phyloP scores from a whole-genome alignment of 2,113 vertebrate genomes.

The Eulemur macaco region DNA sequence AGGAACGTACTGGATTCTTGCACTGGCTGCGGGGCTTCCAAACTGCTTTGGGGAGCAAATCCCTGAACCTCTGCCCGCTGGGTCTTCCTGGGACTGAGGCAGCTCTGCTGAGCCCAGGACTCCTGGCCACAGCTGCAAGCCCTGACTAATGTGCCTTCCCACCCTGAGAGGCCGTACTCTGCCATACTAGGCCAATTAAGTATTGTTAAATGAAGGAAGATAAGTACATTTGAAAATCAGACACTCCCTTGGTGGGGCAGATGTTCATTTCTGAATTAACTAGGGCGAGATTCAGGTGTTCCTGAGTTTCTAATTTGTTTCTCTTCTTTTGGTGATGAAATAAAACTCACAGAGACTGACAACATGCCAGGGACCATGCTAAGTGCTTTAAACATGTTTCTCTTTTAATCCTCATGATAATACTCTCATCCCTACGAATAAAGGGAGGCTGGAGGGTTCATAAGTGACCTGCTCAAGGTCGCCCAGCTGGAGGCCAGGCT shows the following conservation, averaged over 20 bases:
- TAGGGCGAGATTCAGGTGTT: not conserved
- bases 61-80: not conserved
- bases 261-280: not conserved
- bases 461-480: not conserved
- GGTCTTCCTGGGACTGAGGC: not conserved
- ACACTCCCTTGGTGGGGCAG: not conserved
- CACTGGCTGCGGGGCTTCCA: not conserved
- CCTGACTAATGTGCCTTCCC: not conserved
- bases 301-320: not conserved
- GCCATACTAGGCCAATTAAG: not conserved
- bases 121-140: not conserved
- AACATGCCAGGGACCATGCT: not conserved
- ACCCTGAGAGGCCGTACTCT: not conserved
- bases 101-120: not conserved
- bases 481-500: not conserved
- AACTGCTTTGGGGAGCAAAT: not conserved
- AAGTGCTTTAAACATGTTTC: not conserved
- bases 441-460: not conserved
- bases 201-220: not conserved
- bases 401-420: not conserved
- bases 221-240: not conserved
- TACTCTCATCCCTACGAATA: not conserved
- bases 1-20: not conserved
- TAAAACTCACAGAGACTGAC: not conserved
- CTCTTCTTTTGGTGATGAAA: not conserved